Conservation (phyloP, 1,140 invertebrate genomes). For the Drosophila kepulauana region DNA sequence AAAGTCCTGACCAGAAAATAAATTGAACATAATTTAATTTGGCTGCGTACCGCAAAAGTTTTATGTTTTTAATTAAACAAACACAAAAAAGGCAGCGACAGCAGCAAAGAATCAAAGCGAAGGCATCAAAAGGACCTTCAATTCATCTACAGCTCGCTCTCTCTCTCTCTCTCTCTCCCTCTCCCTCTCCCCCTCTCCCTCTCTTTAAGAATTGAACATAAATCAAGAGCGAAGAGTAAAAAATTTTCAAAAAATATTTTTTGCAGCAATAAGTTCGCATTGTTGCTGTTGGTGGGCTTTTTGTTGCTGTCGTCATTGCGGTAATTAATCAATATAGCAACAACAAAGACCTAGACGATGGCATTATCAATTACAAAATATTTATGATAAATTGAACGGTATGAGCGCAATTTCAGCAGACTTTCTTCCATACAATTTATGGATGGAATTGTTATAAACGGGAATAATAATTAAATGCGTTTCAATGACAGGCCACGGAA, state of each 20-base stretch:
- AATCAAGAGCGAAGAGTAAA: slow-evolving; percentile 69
- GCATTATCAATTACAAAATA: slow-evolving; percentile 79
- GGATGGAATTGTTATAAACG: slow-evolving; percentile 67
- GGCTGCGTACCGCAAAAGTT: slow-evolving; percentile 42
- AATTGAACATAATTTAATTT: slow-evolving; percentile 62
- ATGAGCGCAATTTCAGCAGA: slow-evolving; percentile 49
- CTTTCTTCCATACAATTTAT: slow-evolving; percentile 78
- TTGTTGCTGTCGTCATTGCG: slow-evolving; percentile 71
- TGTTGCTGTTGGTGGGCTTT: slow-evolving; percentile 47
- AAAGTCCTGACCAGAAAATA: slow-evolving; percentile 45
- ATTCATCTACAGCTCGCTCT: slow-evolving; percentile 20
- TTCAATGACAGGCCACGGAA: slow-evolving; percentile 35
- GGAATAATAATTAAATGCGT: slow-evolving; percentile 67
- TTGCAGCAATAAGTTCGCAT: slow-evolving; percentile 72
- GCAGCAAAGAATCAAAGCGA: slow-evolving; percentile 40
- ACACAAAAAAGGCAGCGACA: slow-evolving; percentile 21
- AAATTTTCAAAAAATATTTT: slow-evolving; percentile 76
- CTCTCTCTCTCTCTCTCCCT: background rate
- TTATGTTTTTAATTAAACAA: slow-evolving; percentile 54
- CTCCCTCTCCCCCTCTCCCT: background rate
- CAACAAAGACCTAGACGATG: slow-evolving; percentile 67
- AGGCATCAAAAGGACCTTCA: slow-evolving; percentile 36
- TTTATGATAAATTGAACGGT: slow-evolving; percentile 71
- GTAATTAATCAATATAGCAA: slow-evolving; percentile 77
- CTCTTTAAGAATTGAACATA: slow-evolving; percentile 59